Percentiles rank a stretch among this genome's conserved stretches.
Evolutionary conservation across 2,797 vertebrate genomes (phyloP).

Genomic region (Sebastes umbrosus): DNA sequence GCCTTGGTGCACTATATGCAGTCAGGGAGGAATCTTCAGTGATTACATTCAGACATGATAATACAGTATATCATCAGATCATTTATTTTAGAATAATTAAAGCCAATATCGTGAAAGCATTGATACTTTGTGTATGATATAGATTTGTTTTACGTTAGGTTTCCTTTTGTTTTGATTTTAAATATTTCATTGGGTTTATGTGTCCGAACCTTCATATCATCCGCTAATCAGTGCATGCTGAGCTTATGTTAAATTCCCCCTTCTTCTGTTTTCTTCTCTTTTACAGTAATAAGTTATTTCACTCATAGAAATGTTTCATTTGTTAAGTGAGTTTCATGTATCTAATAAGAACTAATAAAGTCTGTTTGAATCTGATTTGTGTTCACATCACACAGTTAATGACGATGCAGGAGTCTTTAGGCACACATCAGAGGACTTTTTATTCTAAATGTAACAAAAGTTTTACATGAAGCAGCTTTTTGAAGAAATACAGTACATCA

Average conservation of each 20-base stretch:
- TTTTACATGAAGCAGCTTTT: conserved; percentile 95
- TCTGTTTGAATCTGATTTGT: conserved; percentile 59
- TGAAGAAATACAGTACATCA: conserved; percentile 89
- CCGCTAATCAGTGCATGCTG: conserved; percentile 74
- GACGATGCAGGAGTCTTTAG: conserved; percentile 21
- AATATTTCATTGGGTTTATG: conserved; percentile 47
- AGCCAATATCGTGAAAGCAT: conserved; percentile 71
- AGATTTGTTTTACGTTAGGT: conserved; percentile 60
- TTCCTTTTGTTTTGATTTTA: conserved; percentile 58
- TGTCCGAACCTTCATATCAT: conserved; percentile 51
- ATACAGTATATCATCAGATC: conserved; percentile 76
- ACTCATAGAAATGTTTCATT: conserved; percentile 59
- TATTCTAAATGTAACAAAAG: conserved; percentile 90
- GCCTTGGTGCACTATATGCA: conserved; percentile 72
- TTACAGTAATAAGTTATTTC: conserved; percentile 73
- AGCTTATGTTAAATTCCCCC: conserved; percentile 56
- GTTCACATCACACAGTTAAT: background rate
- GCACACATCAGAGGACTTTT: conserved; percentile 76
- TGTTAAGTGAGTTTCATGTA: conserved; percentile 73
- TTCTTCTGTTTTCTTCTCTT: conserved; percentile 53
- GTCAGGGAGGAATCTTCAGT: conserved; percentile 71
- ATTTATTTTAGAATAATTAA: conserved; percentile 84
- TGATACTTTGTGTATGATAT: conserved; percentile 63
- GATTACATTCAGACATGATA: conserved; percentile 64
- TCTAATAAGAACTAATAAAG: conserved; percentile 74